phyloP scores from a whole-genome alignment of 2,888 invertebrate species.

The Hyppa rectilinea region DNA sequence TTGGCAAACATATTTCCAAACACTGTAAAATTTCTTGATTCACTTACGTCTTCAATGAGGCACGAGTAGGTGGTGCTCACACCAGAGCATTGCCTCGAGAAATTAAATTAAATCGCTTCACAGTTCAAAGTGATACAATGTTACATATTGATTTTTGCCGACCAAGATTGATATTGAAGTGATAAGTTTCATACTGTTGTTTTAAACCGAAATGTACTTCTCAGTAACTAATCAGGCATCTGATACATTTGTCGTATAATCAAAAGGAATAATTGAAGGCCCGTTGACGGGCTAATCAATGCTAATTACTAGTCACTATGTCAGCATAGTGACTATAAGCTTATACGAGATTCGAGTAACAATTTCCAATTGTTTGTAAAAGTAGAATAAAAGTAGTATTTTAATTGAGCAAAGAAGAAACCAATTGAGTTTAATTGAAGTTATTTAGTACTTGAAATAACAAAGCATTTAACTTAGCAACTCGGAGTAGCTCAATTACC shows the following conservation, averaged over 20 bases:
- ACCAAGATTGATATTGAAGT: constrained; percentile 8
- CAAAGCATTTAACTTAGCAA: constrained; percentile 56
- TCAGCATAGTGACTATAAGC: too few relatives aligned
- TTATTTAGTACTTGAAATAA: constrained; percentile 63
- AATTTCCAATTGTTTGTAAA: constrained; percentile 47
- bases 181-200: constrained; percentile 3
- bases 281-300: not conserved
- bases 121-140: constrained; percentile 59
- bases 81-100: constrained; percentile 23
- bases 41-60: constrained; percentile 49
- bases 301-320: not conserved
- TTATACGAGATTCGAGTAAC: too few relatives aligned
- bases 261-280: not conserved
- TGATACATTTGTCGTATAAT: not conserved
- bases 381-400: constrained; percentile 46
- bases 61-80: constrained; percentile 26
- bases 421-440: constrained; percentile 62
- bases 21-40: constrained; percentile 43
- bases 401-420: constrained; percentile 53
- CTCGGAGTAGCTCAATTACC: constrained; percentile 47
- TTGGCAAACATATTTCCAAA: constrained; percentile 24
- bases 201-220: not conserved
- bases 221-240: not conserved
- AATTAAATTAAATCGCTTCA: constrained; percentile 56
- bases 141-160: constrained; percentile 52